phyloP scores from a whole-genome alignment of 2,113 vertebrate genomes.

The Gymnorhina tibicen region DNA sequence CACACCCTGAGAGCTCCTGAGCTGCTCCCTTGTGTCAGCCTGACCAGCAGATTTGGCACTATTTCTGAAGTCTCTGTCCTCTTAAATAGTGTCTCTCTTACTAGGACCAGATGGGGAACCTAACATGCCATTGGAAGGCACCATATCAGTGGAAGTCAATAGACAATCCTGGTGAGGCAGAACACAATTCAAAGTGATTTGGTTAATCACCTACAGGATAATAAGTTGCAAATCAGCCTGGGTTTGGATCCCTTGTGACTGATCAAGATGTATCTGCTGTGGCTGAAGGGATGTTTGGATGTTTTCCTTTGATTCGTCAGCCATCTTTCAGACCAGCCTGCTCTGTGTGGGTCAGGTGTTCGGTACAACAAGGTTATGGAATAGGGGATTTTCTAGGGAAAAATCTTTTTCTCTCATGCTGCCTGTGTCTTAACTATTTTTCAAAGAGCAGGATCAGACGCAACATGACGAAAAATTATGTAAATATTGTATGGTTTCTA shows the following conservation, averaged over 20 bases:
- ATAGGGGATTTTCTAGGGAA: neutral
- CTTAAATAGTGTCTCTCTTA: neutral
- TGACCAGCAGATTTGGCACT: neutral
- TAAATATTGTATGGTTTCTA: conserved; percentile 19
- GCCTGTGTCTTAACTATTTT: neutral
- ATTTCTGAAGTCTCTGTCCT: neutral
- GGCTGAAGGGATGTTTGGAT: neutral
- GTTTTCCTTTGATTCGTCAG: neutral
- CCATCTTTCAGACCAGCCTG: neutral
- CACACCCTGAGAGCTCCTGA: neutral
- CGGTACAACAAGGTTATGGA: neutral
- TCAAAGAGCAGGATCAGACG: neutral
- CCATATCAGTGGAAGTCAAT: neutral
- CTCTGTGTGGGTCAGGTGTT: neutral
- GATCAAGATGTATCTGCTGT: neutral
- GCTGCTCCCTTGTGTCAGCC: accelerated
- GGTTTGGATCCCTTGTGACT: neutral
- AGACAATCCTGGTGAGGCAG: neutral
- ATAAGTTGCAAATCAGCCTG: neutral
- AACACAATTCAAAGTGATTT: neutral
- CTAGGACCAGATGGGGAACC: neutral
- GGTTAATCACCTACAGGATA: neutral
- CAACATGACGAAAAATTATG: neutral
- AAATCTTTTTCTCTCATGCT: neutral
- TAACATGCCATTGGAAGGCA: neutral